Conservation (phyloP, 2,113 vertebrate species). For the Python bivittatus region DNA sequence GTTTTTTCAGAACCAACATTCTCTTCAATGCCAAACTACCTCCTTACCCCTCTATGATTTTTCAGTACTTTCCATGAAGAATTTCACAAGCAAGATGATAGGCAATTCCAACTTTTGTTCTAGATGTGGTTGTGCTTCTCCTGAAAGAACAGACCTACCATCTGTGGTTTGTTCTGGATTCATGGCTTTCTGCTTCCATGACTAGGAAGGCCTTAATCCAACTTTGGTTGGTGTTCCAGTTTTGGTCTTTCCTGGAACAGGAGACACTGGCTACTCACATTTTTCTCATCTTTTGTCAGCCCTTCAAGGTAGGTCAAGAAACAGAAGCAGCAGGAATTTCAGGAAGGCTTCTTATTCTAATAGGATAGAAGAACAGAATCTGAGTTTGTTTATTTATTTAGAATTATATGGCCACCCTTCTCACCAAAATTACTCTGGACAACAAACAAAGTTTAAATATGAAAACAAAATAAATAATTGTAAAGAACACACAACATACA, state of each 20-base stretch:
- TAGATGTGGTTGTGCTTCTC: background rate
- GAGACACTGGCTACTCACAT: background rate
- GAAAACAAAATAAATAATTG: background rate
- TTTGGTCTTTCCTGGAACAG: background rate
- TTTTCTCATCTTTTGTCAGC: background rate
- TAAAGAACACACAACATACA: background rate
- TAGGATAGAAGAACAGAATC: background rate
- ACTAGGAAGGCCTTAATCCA: background rate
- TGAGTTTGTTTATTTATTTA: background rate
- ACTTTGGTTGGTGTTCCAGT: background rate
- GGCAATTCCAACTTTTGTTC: background rate
- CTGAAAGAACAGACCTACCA: background rate
- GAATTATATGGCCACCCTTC: background rate
- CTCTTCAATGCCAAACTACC: background rate
- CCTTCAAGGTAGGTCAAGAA: background rate
- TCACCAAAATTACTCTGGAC: background rate
- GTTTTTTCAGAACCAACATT: background rate
- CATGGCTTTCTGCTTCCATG: background rate
- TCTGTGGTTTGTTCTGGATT: background rate
- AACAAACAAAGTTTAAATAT: background rate
- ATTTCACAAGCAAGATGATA: background rate
- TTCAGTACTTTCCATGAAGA: background rate
- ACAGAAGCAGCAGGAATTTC: background rate
- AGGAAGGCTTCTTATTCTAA: background rate
- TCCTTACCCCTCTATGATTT: background rate